phyloP scores from a whole-genome alignment of 2,888 invertebrate species.

The Drosophila cracens region DNA sequence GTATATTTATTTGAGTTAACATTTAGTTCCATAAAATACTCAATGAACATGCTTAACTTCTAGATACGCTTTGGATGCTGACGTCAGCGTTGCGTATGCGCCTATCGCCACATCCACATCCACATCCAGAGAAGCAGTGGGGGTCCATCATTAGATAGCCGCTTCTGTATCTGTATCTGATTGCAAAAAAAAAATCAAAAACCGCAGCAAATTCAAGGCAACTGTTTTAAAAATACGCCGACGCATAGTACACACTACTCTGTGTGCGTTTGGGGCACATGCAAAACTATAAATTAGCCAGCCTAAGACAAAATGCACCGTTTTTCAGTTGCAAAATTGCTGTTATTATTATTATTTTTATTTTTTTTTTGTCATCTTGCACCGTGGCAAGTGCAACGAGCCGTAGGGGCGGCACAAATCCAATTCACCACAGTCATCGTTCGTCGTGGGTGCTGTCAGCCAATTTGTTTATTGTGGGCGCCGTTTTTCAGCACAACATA shows the following conservation, averaged over 20 bases:
- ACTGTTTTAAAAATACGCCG: constrained; percentile 71
- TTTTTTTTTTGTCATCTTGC: constrained; percentile 39
- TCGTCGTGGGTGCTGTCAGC: constrained; percentile 66
- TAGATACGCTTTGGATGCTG: constrained; percentile 43
- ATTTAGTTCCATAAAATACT: constrained; percentile 56
- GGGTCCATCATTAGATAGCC: constrained; percentile 26
- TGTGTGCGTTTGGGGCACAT: constrained; percentile 20
- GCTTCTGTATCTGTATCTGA: constrained; percentile 19
- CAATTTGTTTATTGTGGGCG: constrained; percentile 76
- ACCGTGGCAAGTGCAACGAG: constrained; percentile 57
- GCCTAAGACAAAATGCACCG: constrained; percentile 36
- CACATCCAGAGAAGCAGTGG: constrained; percentile 5
- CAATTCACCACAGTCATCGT: constrained; percentile 73
- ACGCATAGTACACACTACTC: constrained; percentile 43
- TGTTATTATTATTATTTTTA: constrained; percentile 5
- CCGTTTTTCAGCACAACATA: constrained; percentile 50
- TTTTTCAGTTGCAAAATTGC: constrained; percentile 34
- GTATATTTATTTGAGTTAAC: constrained; percentile 10
- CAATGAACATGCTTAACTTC: constrained; percentile 46
- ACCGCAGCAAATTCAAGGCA: constrained; percentile 65
- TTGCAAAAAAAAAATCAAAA: constrained; percentile 31
- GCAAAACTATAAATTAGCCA: constrained; percentile 63
- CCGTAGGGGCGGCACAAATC: constrained; percentile 58
- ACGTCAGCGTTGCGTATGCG: constrained; percentile 43
- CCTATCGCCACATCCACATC: constrained; percentile 4